These are phyloP conservation scores for Apamea monoglypha DNA, from an alignment of 2,888 invertebrate genomes.

Conservation along the genomic window DNA sequence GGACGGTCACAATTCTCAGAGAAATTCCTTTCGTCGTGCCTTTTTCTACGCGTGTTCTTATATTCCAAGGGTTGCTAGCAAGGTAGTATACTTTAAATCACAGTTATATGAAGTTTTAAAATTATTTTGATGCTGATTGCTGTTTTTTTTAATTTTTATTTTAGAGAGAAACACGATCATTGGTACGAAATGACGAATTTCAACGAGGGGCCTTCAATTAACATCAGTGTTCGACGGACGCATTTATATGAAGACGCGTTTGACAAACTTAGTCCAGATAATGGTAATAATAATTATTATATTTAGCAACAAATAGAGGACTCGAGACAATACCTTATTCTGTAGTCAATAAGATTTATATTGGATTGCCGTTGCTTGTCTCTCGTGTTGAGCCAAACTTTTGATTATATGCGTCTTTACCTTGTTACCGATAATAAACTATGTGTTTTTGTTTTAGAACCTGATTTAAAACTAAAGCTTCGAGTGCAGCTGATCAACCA, in stretches of 20 bases:
- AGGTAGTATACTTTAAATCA: slow-evolving; percentile 74
- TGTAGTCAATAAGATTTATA: not conserved
- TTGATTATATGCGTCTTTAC: not conserved
- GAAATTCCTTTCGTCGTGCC: slow-evolving; percentile 98
- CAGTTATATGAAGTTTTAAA: not conserved
- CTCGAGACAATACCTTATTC: not conserved
- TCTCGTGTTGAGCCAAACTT: not conserved
- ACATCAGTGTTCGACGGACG: slow-evolving; percentile 95
- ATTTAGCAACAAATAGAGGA: not conserved
- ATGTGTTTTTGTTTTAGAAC: slow-evolving; percentile 89
- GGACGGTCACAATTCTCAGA: slow-evolving; percentile 96
- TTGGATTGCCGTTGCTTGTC: not conserved
- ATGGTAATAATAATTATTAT: slow-evolving; percentile 90
- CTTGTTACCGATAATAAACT: not conserved
- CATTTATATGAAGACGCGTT: slow-evolving; percentile 99
- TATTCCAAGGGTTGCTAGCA: slow-evolving; percentile 93
- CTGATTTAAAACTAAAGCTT: slow-evolving; percentile 95
- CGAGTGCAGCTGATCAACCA: slow-evolving; percentile 97
- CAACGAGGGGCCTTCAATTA: slow-evolving; percentile 93
- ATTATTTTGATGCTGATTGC: not conserved
- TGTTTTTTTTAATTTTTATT: slow-evolving; percentile 45
- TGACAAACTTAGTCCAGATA: slow-evolving; percentile 96
- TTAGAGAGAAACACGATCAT: slow-evolving; percentile 92
- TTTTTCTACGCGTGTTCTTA: slow-evolving; percentile 96
- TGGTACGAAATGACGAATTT: slow-evolving; percentile 94